Evolutionary conservation across 1,140 invertebrate species (phyloP).

Genomic region (Telenomus remus): DNA sequence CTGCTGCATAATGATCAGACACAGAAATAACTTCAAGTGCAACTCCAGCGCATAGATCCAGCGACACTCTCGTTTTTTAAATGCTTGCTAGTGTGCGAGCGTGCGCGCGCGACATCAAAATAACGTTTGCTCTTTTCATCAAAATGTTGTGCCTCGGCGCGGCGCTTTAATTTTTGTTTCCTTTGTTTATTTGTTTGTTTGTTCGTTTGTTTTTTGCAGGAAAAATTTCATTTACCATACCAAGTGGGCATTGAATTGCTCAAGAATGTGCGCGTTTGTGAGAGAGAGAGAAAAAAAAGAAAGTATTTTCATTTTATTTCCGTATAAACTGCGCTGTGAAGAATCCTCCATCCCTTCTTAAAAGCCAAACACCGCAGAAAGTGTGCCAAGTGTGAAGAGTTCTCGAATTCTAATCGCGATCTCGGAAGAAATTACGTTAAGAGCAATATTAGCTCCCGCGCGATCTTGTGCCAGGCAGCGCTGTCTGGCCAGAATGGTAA

Average conservation of each 20-base stretch:
- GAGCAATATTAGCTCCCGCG: slow-evolving; percentile 41
- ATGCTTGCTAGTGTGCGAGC: not conserved
- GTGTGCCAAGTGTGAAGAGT: slow-evolving; percentile 54
- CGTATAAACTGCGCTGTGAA: slow-evolving; percentile 25
- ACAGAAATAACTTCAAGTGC: slow-evolving; percentile 1
- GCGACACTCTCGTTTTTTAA: not conserved
- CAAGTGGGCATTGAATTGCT: not conserved
- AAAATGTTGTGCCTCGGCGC: no score
- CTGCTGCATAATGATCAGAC: not conserved
- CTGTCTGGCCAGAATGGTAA: slow-evolving; percentile 40
- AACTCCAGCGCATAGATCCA: not conserved
- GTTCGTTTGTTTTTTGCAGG: not conserved
- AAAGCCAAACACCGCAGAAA: slow-evolving; percentile 50
- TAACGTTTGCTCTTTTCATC: no score
- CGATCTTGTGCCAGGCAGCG: slow-evolving; percentile 46
- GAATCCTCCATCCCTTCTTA: slow-evolving; percentile 28
- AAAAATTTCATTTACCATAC: not conserved
- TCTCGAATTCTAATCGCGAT: slow-evolving; percentile 55
- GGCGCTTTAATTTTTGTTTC: not conserved
- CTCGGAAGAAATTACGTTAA: slow-evolving; percentile 53
- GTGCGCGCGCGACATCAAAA: not conserved
- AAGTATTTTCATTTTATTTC: slow-evolving; percentile 34
- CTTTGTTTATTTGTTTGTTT: not conserved
- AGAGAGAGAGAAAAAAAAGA: no score
- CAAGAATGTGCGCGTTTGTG: slow-evolving; percentile 7